phyloP scores from a whole-genome alignment of 37 sponge, comb jelly and placozoan species.

The Halichondria panicea region DNA sequence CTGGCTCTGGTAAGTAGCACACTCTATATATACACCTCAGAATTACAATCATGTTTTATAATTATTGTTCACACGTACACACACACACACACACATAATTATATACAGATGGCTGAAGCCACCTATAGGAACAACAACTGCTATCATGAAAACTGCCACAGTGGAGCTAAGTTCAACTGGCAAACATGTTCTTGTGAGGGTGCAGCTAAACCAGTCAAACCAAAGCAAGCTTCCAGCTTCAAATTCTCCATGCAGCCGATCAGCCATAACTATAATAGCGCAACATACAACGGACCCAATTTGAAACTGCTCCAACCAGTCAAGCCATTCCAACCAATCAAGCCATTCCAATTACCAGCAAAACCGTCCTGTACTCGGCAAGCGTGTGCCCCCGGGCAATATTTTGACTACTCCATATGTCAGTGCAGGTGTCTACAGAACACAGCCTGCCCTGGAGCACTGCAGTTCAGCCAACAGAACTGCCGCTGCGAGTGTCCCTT shows the following conservation, averaged over 20 bases:
- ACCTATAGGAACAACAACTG: neutral
- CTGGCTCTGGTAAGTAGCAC: no score
- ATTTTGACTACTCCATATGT: slow-evolving; percentile 16
- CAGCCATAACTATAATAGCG: neutral
- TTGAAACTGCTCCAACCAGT: neutral
- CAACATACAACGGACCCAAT: neutral
- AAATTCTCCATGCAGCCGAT: neutral
- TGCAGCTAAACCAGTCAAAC: neutral
- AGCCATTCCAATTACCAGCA: slow-evolving; percentile 18
- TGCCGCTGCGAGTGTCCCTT: slow-evolving; percentile 39
- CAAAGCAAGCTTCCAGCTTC: neutral
- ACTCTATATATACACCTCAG: no score
- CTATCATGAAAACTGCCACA: neutral
- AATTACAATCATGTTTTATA: no score
- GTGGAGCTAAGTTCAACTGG: neutral
- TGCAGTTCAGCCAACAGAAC: slow-evolving; percentile 1
- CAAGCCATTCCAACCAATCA: no score
- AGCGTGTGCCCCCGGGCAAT: slow-evolving; percentile 2
- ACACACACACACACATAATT: no score
- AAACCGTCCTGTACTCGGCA: neutral
- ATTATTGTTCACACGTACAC: no score
- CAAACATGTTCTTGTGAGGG: neutral
- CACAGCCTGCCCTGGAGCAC: neutral
- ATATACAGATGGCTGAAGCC: no score
- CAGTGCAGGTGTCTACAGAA: slow-evolving; percentile 18